Percentiles rank a stretch among this genome's conserved stretches.
Evolutionary conservation across 2,888 invertebrate genomes (phyloP).

Genomic region (Lithophane leautieri): DNA sequence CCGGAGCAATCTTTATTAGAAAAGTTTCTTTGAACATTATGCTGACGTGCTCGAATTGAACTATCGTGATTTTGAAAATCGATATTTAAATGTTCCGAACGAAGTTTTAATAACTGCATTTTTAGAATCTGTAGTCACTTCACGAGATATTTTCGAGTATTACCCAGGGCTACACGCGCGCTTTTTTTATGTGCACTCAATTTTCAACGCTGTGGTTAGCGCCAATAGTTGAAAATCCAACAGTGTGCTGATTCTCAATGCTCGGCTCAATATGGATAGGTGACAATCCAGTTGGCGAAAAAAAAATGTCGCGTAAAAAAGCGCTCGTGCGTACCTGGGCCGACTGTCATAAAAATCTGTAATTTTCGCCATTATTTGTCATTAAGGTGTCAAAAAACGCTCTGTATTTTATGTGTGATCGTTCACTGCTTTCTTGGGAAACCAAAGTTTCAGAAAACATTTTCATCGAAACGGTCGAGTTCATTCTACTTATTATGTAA

Average conservation of each 20-base stretch:
- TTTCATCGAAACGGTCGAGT: slow-evolving; percentile 34
- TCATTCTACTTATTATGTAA: slow-evolving; percentile 56
- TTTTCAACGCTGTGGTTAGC: too few species aligned
- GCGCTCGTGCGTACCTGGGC: too few species aligned
- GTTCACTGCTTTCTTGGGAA: not conserved
- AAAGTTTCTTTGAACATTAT: slow-evolving; percentile 63
- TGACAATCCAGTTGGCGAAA: too few species aligned
- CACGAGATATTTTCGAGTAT: not conserved
- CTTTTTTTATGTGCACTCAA: too few species aligned
- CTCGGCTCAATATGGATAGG: too few species aligned
- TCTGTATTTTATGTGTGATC: not conserved
- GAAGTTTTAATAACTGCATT: not conserved
- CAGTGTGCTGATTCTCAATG: too few species aligned
- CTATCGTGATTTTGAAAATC: not conserved
- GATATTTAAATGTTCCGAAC: not conserved
- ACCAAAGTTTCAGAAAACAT: not conserved
- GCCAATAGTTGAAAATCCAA: too few species aligned
- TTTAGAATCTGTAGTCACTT: not conserved
- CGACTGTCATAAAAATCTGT: not conserved
- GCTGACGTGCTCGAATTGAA: slow-evolving; percentile 35
- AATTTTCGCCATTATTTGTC: not conserved
- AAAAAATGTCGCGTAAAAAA: too few species aligned
- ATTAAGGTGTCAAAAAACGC: not conserved
- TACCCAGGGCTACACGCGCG: too few species aligned
- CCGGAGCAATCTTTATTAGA: slow-evolving; percentile 63